A percentile compares a stretch with the other conserved stretches of the same genome.
These are phyloP conservation scores for Nicator chloris DNA, from an alignment of 2,113 vertebrate species.

Conservation along the genomic window DNA sequence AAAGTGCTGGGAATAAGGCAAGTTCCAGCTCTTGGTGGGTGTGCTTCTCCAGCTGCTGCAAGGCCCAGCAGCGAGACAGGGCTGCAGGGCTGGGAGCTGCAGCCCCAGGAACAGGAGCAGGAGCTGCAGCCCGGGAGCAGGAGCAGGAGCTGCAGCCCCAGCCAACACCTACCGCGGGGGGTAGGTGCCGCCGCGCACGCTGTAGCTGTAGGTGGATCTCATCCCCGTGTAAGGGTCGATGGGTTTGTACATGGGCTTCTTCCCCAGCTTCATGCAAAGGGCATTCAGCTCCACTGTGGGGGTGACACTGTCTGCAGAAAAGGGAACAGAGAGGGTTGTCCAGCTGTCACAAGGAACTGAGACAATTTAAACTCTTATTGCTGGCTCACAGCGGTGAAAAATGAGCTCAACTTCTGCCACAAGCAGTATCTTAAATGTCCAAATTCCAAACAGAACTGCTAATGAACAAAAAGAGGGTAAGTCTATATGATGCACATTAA, in stretches of 20 bases:
- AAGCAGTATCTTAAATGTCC: not conserved
- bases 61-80: too few species aligned
- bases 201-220: constrained; percentile 93
- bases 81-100: too few species aligned
- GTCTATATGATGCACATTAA: not conserved
- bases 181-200: constrained; percentile 87
- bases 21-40: not conserved
- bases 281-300: constrained; percentile 94
- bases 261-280: constrained; percentile 95
- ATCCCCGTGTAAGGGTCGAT: constrained; percentile 91
- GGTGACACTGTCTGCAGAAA: constrained; percentile 85
- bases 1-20: not conserved
- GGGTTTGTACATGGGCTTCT: constrained; percentile 95
- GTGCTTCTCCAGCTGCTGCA: too few species aligned
- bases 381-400: not conserved
- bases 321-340: constrained; percentile 12
- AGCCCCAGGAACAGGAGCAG: too few species aligned
- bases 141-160: too few species aligned
- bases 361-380: not conserved
- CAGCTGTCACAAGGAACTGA: not conserved
- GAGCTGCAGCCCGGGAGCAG: too few species aligned
- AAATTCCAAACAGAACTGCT: not conserved
- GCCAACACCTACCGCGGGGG: constrained; percentile 83
- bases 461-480: not conserved
- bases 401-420: not conserved